Base-by-base conservation (phyloP, 2,888 invertebrate species). In the Cheilosia pagana region DNA sequence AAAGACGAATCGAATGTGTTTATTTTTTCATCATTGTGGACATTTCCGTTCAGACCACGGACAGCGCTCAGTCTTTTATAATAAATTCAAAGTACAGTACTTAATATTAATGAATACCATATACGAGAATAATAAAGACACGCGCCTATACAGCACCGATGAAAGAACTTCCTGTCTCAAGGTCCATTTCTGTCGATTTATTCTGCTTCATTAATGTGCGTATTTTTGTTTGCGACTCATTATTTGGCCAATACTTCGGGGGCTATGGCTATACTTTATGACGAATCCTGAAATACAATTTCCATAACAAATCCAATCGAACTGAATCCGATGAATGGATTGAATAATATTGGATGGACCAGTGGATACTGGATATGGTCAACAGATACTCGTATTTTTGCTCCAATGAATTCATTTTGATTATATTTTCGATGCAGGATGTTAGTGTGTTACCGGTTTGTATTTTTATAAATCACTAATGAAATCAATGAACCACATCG, bases 301-400 rank as follows among this genome's bases (percentile, higher is more conserved):
- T 76, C 76, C 76, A 76, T 76, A 76, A 76, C 76, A 76, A 76
- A 76, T 60, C 76, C 60, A 76, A 68, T 76, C 45, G 76, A 76
- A 68, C 45, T 3, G 67, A 52, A 41, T 41, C 39, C 21, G 60
- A 59, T 75, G 41, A 67, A 76, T 53, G 41, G 53, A 67, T 31
- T 68, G 35, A 53, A 74, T 16, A 19, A 62, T 45, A 63, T 28
- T 45, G 41, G 45, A 63, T 63, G 45, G 53, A 16, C 2, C 23
- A 43, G 35, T 21, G 52, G 60, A 28, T 28, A 59, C 60, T 21
- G 52, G 60, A 28, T 28, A 59, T 68, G 76, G 59, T 35, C 52
- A 55, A 39, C 21, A 60, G 45, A 67, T 67, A 28, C 28, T 28
- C 28, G 28, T 8, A 35, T 67, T 76, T 76, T 67, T 45, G 35